These are phyloP conservation scores for Brachynemurus nebulosus DNA, from an alignment of 2,888 invertebrate genomes.

Conservation along the genomic window DNA sequence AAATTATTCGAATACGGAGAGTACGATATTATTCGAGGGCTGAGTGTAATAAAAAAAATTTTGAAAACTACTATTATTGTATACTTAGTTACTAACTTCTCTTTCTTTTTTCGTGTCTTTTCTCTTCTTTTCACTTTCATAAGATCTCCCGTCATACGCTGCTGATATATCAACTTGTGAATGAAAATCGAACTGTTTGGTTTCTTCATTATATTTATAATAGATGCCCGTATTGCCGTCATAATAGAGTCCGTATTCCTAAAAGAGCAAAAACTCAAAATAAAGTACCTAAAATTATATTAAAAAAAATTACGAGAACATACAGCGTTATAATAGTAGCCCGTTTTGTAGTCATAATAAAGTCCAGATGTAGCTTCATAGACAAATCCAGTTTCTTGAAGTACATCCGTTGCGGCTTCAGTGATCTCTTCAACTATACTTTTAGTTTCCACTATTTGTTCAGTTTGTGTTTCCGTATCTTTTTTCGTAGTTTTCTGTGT, in stretches of 20 bases:
- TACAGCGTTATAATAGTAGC: constrained; percentile 84
- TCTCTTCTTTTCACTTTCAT: constrained; percentile 21
- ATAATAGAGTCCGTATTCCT: constrained; percentile 81
- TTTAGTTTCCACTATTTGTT: constrained; percentile 23
- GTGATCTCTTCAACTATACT: constrained; percentile 63
- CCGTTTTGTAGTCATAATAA: constrained; percentile 78
- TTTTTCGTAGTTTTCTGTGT: constrained; percentile 19
- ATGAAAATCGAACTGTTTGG: constrained; percentile 63
- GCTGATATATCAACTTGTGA: constrained; percentile 45
- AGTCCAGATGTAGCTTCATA: constrained; percentile 76
- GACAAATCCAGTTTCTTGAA: constrained; percentile 64
- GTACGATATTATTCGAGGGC: no score
- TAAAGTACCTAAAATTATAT: not conserved
- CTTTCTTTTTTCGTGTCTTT: constrained; percentile 32
- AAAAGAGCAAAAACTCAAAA: constrained; percentile 21
- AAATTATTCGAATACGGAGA: no score
- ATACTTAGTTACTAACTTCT: constrained; percentile 21
- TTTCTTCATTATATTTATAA: constrained; percentile 64
- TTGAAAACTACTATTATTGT: no score
- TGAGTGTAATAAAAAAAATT: no score
- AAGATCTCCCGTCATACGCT: no score
- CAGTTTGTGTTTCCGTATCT: constrained; percentile 23
- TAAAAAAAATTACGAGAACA: constrained; percentile 24
- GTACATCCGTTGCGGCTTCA: constrained; percentile 58
- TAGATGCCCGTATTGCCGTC: constrained; percentile 76